Conservation (phyloP, 2,888 invertebrate genomes). For the Pachliopta kotzebuea region DNA sequence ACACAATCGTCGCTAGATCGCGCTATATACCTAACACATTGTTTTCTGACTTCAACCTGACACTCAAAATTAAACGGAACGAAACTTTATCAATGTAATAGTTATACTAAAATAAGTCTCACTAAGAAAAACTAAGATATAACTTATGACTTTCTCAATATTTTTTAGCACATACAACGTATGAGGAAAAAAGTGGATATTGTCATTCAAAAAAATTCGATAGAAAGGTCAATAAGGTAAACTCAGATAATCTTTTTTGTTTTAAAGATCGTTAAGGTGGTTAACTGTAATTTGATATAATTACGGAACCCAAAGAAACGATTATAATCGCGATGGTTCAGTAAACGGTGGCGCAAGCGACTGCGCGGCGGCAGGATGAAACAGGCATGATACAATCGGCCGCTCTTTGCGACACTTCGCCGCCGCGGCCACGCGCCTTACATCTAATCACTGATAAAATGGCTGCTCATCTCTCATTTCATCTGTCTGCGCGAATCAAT, state of each 20-base stretch:
- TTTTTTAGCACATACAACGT: background rate
- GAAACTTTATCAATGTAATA: no score
- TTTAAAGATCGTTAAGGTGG: constrained; percentile 3
- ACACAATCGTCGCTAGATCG: constrained; percentile 55
- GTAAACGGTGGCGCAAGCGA: constrained; percentile 26
- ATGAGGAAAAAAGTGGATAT: background rate
- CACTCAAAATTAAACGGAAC: no score
- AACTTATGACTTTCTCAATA: background rate
- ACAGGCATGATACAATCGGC: constrained; percentile 58
- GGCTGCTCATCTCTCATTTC: constrained; percentile 62
- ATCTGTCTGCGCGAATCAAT: constrained; percentile 49
- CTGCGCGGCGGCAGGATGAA: constrained; percentile 65
- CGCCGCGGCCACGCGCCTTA: constrained; percentile 60
- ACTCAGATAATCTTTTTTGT: background rate
- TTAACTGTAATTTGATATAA: constrained; percentile 26
- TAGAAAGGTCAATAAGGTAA: background rate
- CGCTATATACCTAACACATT: constrained; percentile 44
- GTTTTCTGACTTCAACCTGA: no score
- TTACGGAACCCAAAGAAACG: constrained; percentile 27
- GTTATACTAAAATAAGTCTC: no score
- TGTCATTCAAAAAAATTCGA: background rate
- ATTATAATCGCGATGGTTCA: constrained; percentile 27
- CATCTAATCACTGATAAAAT: constrained; percentile 69
- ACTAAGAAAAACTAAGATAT: background rate
- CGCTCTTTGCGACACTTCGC: constrained; percentile 62